Conservation (phyloP, 2,888 invertebrate species). For the Nyleta sp. region DNA sequence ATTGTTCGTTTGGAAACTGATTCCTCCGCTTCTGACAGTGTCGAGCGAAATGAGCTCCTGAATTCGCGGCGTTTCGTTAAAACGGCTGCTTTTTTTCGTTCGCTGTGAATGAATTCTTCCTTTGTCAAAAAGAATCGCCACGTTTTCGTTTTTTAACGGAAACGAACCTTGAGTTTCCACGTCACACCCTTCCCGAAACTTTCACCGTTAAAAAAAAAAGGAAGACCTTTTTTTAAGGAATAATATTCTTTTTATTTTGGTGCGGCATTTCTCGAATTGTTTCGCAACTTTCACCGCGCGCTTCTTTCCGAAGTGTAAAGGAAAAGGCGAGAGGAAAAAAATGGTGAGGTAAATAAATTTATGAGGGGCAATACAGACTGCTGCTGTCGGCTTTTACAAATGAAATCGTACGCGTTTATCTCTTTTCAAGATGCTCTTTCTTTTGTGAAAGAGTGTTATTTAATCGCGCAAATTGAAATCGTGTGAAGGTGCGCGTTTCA, state of each 20-base stretch:
- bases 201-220: slow-evolving; percentile 41
- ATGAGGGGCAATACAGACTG: slow-evolving; percentile 71
- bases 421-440: slow-evolving; percentile 10
- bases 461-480: slow-evolving; percentile 26
- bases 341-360: slow-evolving; percentile 75
- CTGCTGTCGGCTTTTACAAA: slow-evolving; percentile 44
- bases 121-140: no score
- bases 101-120: no score
- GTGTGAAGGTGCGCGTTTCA: slow-evolving; percentile 7
- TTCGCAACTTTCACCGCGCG: slow-evolving; percentile 76
- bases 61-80: slow-evolving; percentile 7
- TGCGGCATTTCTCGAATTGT: slow-evolving; percentile 74
- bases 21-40: slow-evolving; percentile 19
- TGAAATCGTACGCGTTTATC: slow-evolving; percentile 32
- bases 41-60: slow-evolving; percentile 13
- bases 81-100: background rate
- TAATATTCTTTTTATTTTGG: slow-evolving; percentile 40
- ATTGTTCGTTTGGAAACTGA: slow-evolving; percentile 23
- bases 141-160: slow-evolving; percentile 20
- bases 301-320: slow-evolving; percentile 45
- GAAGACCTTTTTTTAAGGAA: slow-evolving; percentile 41
- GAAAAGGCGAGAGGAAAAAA: slow-evolving; percentile 73
- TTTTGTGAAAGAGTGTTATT: slow-evolving; percentile 20
- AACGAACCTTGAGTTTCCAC: slow-evolving; percentile 34
- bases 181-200: slow-evolving; percentile 40